Evolutionary conservation across 1,140 invertebrate genomes (phyloP), one percentile per base, ranked within the genome.

Genomic region (Pseudoatta argentina): DNA sequence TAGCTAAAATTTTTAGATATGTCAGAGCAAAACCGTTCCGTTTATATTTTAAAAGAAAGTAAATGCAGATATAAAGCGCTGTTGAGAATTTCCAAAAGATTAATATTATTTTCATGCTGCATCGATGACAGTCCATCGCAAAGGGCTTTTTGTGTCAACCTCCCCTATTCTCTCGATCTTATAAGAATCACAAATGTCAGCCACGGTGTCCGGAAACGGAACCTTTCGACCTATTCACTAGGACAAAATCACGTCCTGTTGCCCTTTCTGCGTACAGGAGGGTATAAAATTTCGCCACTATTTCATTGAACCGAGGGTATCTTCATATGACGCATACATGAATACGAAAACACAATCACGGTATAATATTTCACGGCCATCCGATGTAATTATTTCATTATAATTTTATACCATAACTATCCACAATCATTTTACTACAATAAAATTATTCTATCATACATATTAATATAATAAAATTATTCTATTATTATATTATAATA

Each of bases 171-270:
- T 18, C 24, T 3, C 59, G 51, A 48, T 10, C 51, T 63, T 89
- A 86, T 82, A 82, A 86, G 71, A 83, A 61, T 71, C 27, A 61
- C 88, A 77, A 89, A 89, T 39, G 87, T 67, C 78, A 67, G 67
- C 72, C 64, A 83, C 63, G 86, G 71, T 86, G 59, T 89, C 76
- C 88, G 87, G 87, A 89, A 89, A 53, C 87, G 88, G 87, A 89
- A 89, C 77, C 87, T 81, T 57, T 73, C 64, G 79, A 57, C 59
- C 53, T 78, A 66, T 88, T 76, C 83, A 72, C 51, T 55, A 67
- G 87, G 59, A 89, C 69, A 55, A 79, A 89, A 89, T 88, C 83
- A 78, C 57, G 57, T 86, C 67, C 79, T 53, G 82, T 66, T 51
- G 73, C 85, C 57, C 48, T 86, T 81, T 77, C 67, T 39, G 24